These are phyloP conservation scores for Paedocypris micromegethes DNA, from an alignment of 2,797 vertebrate genomes.

Conservation along the genomic window DNA sequence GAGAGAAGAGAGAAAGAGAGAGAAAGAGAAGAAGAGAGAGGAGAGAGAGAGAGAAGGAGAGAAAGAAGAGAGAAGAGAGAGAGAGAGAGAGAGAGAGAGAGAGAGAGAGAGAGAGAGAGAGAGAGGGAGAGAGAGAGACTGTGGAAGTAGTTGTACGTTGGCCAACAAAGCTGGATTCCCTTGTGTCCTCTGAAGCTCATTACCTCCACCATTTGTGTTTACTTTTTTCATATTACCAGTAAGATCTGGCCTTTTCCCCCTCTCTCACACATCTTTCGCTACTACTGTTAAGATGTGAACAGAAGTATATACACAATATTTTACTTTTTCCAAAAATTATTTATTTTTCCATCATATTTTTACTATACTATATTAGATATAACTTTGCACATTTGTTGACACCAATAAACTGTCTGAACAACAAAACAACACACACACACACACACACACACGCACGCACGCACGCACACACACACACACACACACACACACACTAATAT, in stretches of 20 bases:
- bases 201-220: conserved; percentile 45
- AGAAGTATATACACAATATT: not conserved
- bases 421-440: no score
- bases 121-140: conserved; percentile 22
- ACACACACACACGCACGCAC: no score
- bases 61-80: conserved; percentile 59
- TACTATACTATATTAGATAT: no score
- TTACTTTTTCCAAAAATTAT: no score
- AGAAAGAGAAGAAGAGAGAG: conserved; percentile 59
- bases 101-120: conserved; percentile 55
- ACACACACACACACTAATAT: no score
- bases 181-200: conserved; percentile 44
- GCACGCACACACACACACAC: no score
- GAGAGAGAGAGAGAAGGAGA: conserved; percentile 63
- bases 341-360: no score
- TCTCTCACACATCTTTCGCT: conserved; percentile 14
- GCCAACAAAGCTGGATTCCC: conserved; percentile 45
- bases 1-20: conserved; percentile 50
- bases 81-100: conserved; percentile 42
- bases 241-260: conserved; percentile 19
- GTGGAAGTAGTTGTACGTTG: conserved; percentile 33
- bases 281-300: no score
- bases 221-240: conserved; percentile 39
- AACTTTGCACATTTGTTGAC: no score
- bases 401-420: no score